phyloP scores from a whole-genome alignment of 2,888 invertebrate genomes.

The Caenorhabditis sp. region DNA sequence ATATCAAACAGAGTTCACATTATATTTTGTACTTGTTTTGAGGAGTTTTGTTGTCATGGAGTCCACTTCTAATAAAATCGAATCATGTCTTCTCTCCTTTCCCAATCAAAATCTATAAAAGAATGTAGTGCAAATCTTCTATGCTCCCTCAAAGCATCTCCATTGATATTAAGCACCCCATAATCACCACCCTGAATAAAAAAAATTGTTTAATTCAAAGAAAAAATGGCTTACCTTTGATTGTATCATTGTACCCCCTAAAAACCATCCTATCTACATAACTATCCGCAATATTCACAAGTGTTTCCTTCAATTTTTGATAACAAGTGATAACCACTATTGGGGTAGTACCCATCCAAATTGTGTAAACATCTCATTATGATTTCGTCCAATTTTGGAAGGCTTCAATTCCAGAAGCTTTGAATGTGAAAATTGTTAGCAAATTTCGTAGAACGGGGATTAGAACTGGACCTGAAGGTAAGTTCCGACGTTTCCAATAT shows the following conservation, averaged over 20 bases:
- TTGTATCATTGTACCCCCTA: no score
- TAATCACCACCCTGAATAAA: no score
- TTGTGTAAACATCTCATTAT: constrained; percentile 44
- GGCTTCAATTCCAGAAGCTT: constrained; percentile 30
- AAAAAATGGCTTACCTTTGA: no score
- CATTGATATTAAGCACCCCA: constrained; percentile 38
- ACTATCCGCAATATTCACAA: constrained; percentile 39
- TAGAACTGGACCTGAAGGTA: constrained; percentile 33
- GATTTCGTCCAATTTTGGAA: constrained; percentile 34
- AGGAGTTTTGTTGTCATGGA: constrained; percentile 14
- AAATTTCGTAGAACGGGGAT: constrained; percentile 46
- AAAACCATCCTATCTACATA: constrained; percentile 40
- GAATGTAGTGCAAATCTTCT: constrained; percentile 43
- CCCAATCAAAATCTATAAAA: no score
- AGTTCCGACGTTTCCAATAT: not conserved
- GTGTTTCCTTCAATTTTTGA: constrained; percentile 41
- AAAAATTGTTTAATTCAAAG: no score
- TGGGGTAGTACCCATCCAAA: constrained; percentile 45
- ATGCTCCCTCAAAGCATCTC: constrained; percentile 40
- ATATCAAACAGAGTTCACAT: constrained; percentile 35
- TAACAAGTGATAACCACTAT: constrained; percentile 37
- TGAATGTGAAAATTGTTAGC: constrained; percentile 25
- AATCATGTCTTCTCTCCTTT: constrained; percentile 41
- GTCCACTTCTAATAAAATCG: constrained; percentile 28
- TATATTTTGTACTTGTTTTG: constrained; percentile 9